Base-by-base conservation (phyloP, 2,888 invertebrate species). In the Pheosia tremula region DNA sequence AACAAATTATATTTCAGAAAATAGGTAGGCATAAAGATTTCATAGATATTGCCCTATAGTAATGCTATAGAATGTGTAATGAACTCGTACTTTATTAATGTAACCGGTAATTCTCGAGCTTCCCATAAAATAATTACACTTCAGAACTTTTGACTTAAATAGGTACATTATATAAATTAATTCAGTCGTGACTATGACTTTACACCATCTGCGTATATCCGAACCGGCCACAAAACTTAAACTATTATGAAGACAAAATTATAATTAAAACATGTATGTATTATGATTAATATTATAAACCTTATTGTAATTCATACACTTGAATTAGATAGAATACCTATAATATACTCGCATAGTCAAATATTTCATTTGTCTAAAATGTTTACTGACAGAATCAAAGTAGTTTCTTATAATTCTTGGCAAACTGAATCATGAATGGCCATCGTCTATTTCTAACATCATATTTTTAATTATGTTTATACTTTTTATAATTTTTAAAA, bases 301-400 rank as follows among this genome's bases (percentile, higher is more conserved):
- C 64, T 71, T 69, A 52, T 39, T 39, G 64, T 64, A 72, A 41
- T 52, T 37, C 50, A 63, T 70, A 68, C 59, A 60, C 37, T 53
- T 70, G 64, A 64, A 66, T 71, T 72, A 74, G 72, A 70, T 74
- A 74, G 74, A 74, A 74, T 72, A 70, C 65, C 72, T 74, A 70
- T 74, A 71, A 63, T 67, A 60, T 62, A 59, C 58, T 62, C 55
- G 54, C 53, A 56, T 61, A 58, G 52, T 60, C 62, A 66, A 65
- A 56, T 61, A 60, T 60, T 66, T 37, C 54, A 63, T 59, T 62
- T 63, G 55, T 43, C 66, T 61, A 67, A 55, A 64, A 61, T 64
- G 39, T 59, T 49, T 53, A 66, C 58, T 59, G 60, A 63, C 58
- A 54, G 53, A 43, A 54, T 43, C 24, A 41, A 57, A 61, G 62